These are phyloP conservation scores for Glandiceps talaboti DNA, from an alignment of 53 echinoderm and acorn worm species.

Conservation along the genomic window DNA sequence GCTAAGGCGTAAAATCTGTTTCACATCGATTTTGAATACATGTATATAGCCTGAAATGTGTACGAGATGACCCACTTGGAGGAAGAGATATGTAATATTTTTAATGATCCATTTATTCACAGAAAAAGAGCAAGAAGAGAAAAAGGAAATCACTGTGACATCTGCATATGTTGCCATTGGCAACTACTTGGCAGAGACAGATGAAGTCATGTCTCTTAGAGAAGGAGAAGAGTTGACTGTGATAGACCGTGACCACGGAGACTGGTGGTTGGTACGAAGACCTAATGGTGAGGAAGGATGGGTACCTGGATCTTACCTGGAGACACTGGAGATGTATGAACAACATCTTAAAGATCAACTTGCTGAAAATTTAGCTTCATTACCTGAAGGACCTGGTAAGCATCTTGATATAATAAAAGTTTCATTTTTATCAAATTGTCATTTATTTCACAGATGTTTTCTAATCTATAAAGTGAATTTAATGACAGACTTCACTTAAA, in stretches of 20 bases:
- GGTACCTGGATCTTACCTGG: conserved; percentile 90
- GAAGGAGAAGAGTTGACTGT: conserved; percentile 85
- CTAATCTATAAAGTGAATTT: too few relatives aligned
- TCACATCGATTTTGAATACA: too few relatives aligned
- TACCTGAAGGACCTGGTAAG: conserved; percentile 58
- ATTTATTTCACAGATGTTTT: too few relatives aligned
- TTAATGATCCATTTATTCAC: too few relatives aligned
- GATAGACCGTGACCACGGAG: conserved; percentile 63
- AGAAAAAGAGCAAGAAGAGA: conserved; percentile 12
- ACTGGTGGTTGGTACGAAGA: conserved; percentile 88
- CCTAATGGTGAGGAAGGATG: conserved; percentile 86
- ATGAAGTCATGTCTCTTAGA: conserved; percentile 90
- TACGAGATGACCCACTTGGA: too few relatives aligned
- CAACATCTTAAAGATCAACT: conserved; percentile 65
- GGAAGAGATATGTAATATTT: too few relatives aligned
- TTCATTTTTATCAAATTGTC: too few relatives aligned
- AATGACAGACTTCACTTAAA: too few relatives aligned
- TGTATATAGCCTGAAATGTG: too few relatives aligned
- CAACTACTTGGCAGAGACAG: conserved; percentile 93
- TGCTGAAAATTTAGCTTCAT: conserved; percentile 57
- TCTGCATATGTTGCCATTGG: conserved; percentile 67
- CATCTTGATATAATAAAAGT: too few relatives aligned
- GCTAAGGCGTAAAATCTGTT: too few relatives aligned
- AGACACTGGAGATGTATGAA: conserved; percentile 77
- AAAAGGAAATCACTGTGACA: conserved; percentile 17